phyloP scores from a whole-genome alignment of 2,113 vertebrate species.

The Heterocephalus glaber region DNA sequence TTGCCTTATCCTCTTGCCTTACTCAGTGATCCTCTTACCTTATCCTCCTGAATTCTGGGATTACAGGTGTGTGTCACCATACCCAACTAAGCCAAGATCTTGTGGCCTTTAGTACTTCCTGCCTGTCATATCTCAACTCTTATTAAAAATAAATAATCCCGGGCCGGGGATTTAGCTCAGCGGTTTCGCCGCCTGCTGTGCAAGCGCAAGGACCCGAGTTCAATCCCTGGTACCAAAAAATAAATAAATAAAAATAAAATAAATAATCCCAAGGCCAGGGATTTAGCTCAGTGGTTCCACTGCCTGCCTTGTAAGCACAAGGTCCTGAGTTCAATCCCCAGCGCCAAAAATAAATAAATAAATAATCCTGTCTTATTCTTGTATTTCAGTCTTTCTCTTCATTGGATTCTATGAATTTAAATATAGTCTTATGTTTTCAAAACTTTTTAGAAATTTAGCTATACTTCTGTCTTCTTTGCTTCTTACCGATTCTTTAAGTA shows the following conservation, averaged over 20 bases:
- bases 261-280: too few relatives aligned
- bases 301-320: too few relatives aligned
- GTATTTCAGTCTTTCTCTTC: not conserved
- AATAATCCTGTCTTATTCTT: not conserved
- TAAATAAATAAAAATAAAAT: too few relatives aligned
- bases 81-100: not conserved
- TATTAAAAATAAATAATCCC: not conserved
- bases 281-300: too few relatives aligned
- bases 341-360: conserved; percentile 32
- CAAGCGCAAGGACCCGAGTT: too few relatives aligned
- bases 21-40: not conserved
- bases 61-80: not conserved
- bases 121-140: not conserved
- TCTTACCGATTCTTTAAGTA: not conserved
- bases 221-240: too few relatives aligned
- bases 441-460: not conserved
- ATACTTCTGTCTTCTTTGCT: not conserved
- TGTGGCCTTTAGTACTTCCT: conserved; percentile 26
- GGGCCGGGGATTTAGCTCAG: too few relatives aligned
- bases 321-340: too few relatives aligned
- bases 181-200: too few relatives aligned
- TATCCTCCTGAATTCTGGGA: not conserved
- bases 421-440: conserved; percentile 46
- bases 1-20: not conserved
- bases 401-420: conserved; percentile 47